These are phyloP conservation scores for Sipha flava DNA, from an alignment of 1,140 invertebrate species.

Conservation along the genomic window DNA sequence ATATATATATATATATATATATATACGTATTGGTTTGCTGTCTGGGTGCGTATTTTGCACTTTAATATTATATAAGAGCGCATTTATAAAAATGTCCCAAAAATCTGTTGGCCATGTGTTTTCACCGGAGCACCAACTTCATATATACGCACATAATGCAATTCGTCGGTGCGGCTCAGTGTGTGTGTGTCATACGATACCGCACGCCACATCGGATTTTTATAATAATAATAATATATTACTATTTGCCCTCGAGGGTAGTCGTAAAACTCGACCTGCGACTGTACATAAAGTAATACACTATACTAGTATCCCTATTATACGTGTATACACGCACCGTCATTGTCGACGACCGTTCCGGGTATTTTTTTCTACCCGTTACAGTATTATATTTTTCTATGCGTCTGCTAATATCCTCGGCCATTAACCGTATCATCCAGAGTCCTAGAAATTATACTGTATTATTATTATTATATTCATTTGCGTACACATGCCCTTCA, in stretches of 20 bases:
- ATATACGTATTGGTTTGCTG: neutral
- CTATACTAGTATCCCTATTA: neutral
- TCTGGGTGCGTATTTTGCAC: slow-evolving; percentile 27
- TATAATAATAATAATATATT: slow-evolving; percentile 26
- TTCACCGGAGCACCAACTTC: neutral
- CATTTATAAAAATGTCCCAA: slow-evolving; percentile 18
- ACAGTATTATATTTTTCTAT: too few species aligned
- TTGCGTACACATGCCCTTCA: too few species aligned
- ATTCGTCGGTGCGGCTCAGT: too few species aligned
- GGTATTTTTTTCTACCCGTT: too few species aligned
- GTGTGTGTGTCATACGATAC: slow-evolving; percentile 20
- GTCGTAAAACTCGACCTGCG: slow-evolving; percentile 19
- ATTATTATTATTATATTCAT: too few species aligned
- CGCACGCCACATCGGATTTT: neutral
- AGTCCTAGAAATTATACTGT: too few species aligned
- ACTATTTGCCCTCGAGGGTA: neutral
- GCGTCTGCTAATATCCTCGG: too few species aligned
- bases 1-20: neutral
- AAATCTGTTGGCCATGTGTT: slow-evolving; percentile 30
- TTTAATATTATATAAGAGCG: neutral
- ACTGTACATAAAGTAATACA: neutral
- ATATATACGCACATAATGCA: too few species aligned
- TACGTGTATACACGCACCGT: neutral
- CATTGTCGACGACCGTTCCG: too few species aligned
- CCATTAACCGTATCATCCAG: too few species aligned